These are phyloP conservation scores for Melieria omissa DNA, from an alignment of 2,888 invertebrate genomes.

Conservation along the genomic window DNA sequence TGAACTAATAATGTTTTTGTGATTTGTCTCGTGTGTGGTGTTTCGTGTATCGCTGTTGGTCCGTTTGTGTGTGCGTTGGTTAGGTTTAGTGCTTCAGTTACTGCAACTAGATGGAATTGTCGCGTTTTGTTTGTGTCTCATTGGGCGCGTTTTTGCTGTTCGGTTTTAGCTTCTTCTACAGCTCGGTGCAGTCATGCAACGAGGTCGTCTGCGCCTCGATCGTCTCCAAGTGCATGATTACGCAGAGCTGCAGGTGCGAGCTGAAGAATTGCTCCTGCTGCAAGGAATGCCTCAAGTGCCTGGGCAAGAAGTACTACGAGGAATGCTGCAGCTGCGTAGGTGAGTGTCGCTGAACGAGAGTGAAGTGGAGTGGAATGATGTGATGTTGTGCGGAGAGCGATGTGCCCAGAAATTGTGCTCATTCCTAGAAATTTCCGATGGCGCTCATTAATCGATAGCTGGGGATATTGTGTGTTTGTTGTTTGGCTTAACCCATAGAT, in stretches of 20 bases:
- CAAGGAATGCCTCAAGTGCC: conserved; percentile 90
- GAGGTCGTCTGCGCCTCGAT: conserved; percentile 95
- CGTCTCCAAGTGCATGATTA: conserved; percentile 96
- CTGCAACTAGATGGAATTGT: conserved; percentile 50
- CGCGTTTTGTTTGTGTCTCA: conserved; percentile 51
- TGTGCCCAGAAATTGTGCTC: too few relatives aligned
- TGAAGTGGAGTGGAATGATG: too few relatives aligned
- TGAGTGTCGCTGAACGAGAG: conserved; percentile 69
- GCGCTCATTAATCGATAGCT: too few relatives aligned
- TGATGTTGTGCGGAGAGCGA: too few relatives aligned
- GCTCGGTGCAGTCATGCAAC: conserved; percentile 74
- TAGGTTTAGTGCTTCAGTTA: too few relatives aligned
- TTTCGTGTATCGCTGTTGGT: neutral
- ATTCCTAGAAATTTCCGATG: too few relatives aligned
- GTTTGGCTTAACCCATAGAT: too few relatives aligned
- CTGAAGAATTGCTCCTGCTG: conserved; percentile 93
- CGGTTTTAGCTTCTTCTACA: conserved; percentile 56
- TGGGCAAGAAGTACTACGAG: conserved; percentile 83
- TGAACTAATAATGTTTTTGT: conserved; percentile 11
- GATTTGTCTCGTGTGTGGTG: neutral
- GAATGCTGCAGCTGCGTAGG: conserved; percentile 98
- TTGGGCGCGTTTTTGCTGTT: conserved; percentile 52
- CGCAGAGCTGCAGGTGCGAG: conserved; percentile 96
- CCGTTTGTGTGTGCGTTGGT: conserved; percentile 18
- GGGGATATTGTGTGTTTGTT: too few relatives aligned